Evolutionary conservation across 2,888 invertebrate genomes (phyloP).

Genomic region (Ormyrus pomaceus): DNA sequence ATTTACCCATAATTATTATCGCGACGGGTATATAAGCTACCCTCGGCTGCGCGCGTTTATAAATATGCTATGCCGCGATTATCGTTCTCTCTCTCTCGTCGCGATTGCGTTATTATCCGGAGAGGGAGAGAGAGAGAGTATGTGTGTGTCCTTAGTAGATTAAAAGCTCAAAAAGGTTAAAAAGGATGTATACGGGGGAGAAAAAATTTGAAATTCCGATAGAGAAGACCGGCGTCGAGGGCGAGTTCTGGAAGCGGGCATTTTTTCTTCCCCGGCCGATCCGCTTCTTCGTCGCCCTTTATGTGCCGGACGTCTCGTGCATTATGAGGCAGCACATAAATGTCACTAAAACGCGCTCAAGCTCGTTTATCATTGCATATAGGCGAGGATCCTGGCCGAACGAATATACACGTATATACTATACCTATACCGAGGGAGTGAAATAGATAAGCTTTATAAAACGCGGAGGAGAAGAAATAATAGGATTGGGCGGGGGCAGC

Average conservation of each 20-base stretch:
- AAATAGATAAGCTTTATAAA: no score
- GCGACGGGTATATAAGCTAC: neutral
- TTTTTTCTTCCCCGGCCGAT: neutral
- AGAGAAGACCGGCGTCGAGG: no score
- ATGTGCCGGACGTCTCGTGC: neutral
- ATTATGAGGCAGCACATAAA: constrained; percentile 24
- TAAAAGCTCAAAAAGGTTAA: neutral
- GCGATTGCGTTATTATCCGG: neutral
- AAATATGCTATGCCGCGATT: no score
- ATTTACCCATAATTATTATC: neutral
- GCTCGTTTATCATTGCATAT: constrained; percentile 36
- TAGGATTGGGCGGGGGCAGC: neutral
- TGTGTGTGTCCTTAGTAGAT: neutral
- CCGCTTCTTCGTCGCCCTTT: constrained; percentile 1
- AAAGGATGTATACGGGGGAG: no score
- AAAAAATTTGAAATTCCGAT: no score
- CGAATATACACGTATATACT: neutral
- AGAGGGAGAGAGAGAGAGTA: neutral
- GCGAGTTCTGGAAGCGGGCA: no score
- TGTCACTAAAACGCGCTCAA: constrained; percentile 19
- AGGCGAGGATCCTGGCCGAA: neutral
- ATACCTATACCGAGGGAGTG: neutral
- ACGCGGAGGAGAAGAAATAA: neutral
- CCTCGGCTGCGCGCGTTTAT: no score
- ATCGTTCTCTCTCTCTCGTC: neutral